A percentile compares a stretch with the other conserved stretches of the same genome.
These are phyloP conservation scores for Nebria brevicollis DNA, from an alignment of 2,888 invertebrate genomes.

Conservation along the genomic window DNA sequence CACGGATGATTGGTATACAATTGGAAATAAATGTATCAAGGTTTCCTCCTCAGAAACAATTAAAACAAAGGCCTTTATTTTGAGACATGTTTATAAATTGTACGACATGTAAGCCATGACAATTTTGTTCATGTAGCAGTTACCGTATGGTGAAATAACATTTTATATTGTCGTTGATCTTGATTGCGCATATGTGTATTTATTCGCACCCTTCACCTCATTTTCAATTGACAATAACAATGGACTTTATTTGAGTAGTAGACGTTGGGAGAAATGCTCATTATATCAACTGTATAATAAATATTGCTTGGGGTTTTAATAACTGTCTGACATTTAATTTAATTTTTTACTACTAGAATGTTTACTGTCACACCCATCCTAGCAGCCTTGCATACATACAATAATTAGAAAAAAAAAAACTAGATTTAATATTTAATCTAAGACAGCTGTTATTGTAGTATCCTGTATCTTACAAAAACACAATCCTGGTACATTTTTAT, in stretches of 20 bases:
- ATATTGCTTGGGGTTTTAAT: not conserved
- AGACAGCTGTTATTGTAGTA: not conserved
- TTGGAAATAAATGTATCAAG: not conserved
- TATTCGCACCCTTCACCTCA: constrained; percentile 1
- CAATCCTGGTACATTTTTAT: not conserved
- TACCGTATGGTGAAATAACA: not conserved
- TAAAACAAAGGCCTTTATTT: not conserved
- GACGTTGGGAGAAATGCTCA: not conserved
- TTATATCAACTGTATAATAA: not conserved
- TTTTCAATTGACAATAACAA: not conserved
- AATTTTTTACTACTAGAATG: not conserved
- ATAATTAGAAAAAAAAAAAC: not conserved
- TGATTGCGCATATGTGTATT: not conserved
- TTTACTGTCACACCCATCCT: not conserved
- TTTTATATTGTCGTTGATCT: not conserved
- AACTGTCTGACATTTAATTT: not conserved
- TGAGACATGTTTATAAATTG: not conserved
- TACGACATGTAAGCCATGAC: too few species aligned
- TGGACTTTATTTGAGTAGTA: not conserved
- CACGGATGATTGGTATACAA: too few species aligned
- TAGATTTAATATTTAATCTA: not conserved
- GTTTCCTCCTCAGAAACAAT: not conserved
- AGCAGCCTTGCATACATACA: not conserved
- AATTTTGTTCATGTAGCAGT: too few species aligned
- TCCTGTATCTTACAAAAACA: not conserved